phyloP scores from a whole-genome alignment of 2,113 vertebrate genomes.

The Ammodytes marinus region DNA sequence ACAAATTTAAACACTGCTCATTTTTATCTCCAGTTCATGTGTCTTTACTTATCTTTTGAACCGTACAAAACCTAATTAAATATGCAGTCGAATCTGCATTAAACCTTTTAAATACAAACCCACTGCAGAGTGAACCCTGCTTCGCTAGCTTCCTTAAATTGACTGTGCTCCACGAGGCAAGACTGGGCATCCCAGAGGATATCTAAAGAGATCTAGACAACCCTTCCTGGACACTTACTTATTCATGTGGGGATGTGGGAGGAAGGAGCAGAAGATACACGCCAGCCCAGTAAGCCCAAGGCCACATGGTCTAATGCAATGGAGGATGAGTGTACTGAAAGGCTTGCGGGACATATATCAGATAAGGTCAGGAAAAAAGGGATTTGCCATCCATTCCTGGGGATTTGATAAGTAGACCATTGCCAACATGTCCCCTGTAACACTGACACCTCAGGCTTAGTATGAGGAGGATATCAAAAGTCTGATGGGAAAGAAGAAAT shows the following conservation, averaged over 20 bases:
- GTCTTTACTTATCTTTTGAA: slow-evolving; percentile 35
- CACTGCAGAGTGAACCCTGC: slow-evolving; percentile 15
- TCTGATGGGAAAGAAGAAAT: slow-evolving; percentile 29
- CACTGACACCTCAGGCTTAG: slow-evolving; percentile 51
- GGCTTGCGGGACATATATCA: slow-evolving; percentile 60
- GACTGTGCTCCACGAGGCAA: slow-evolving; percentile 36
- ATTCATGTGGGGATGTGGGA: slow-evolving; percentile 66
- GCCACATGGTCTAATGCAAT: slow-evolving; percentile 62
- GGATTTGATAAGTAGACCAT: slow-evolving; percentile 71
- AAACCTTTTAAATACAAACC: slow-evolving; percentile 21
- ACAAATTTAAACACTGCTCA: slow-evolving; percentile 25
- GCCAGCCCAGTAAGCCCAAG: slow-evolving; percentile 47
- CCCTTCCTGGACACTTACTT: slow-evolving; percentile 62
- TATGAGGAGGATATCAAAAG: slow-evolving; percentile 52
- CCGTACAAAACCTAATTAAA: slow-evolving; percentile 61
- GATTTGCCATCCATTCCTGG: slow-evolving; percentile 66
- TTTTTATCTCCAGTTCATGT: neutral
- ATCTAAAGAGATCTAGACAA: slow-evolving; percentile 62
- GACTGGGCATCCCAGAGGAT: slow-evolving; percentile 57
- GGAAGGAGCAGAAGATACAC: slow-evolving; percentile 28
- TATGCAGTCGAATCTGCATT: slow-evolving; percentile 49
- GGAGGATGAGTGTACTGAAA: slow-evolving; percentile 62
- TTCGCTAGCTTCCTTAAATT: slow-evolving; percentile 44
- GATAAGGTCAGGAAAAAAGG: slow-evolving; percentile 66
- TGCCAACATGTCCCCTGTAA: slow-evolving; percentile 47